Percentiles rank a stretch among this genome's conserved stretches.
These are phyloP conservation scores for Epizoanthus stellaris DNA, from an alignment of 92 coral and sea anemone species.

Conservation along the genomic window DNA sequence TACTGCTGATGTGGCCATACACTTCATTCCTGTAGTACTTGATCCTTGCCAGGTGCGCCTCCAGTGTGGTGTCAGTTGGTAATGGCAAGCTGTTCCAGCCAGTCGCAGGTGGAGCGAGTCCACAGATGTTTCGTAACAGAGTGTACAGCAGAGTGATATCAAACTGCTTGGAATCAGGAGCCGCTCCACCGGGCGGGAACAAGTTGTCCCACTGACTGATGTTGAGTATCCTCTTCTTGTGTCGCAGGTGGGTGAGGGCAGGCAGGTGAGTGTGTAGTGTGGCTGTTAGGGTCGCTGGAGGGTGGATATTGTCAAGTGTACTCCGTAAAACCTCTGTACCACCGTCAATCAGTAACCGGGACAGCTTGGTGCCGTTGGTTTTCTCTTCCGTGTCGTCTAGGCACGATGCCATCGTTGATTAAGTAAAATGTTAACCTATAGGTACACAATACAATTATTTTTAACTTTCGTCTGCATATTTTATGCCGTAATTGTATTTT, in stretches of 20 bases:
- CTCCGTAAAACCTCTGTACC: slow-evolving; percentile 43
- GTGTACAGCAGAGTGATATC: slow-evolving; percentile 58
- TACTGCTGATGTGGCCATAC: slow-evolving; percentile 48
- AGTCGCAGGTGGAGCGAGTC: slow-evolving; percentile 44
- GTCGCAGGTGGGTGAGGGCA: slow-evolving; percentile 13
- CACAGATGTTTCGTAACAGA: slow-evolving; percentile 55
- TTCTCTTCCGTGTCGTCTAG: slow-evolving; percentile 34
- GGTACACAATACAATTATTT: too few species aligned
- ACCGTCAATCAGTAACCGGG: slow-evolving; percentile 42
- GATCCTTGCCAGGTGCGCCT: slow-evolving; percentile 48
- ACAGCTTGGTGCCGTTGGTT: slow-evolving; percentile 30
- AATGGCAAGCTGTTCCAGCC: slow-evolving; percentile 56
- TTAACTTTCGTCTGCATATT: too few species aligned
- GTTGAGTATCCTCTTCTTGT: slow-evolving; percentile 27
- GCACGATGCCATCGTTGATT: slow-evolving; percentile 11
- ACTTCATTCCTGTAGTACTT: slow-evolving; percentile 53
- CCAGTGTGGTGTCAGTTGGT: slow-evolving; percentile 42
- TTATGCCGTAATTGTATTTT: too few species aligned
- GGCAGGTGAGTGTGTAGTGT: slow-evolving; percentile 4
- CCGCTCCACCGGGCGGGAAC: slow-evolving; percentile 51
- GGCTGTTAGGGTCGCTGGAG: slow-evolving; percentile 31
- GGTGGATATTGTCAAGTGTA: slow-evolving; percentile 20
- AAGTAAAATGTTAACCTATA: too few species aligned
- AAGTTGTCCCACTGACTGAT: slow-evolving; percentile 58
- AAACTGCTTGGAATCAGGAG: slow-evolving; percentile 44